Percentiles rank a stretch among this genome's conserved stretches.
Conservation (phyloP, 1,140 invertebrate genomes). For the Chelonus insularis region DNA sequence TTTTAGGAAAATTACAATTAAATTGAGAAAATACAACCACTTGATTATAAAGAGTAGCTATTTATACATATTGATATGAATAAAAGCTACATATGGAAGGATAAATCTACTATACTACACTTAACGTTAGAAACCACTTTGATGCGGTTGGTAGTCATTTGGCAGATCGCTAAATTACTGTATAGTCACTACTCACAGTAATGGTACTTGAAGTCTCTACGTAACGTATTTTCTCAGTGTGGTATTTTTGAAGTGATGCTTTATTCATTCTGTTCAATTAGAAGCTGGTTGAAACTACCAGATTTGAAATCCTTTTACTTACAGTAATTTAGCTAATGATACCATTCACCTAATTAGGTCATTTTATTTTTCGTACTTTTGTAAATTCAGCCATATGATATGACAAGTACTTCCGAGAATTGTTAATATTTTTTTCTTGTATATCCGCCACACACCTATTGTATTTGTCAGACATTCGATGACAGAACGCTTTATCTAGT, state of each 20-base stretch:
- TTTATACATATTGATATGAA: too few relatives aligned
- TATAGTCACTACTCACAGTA: not conserved
- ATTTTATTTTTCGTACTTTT: too few relatives aligned
- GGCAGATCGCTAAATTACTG: conserved; percentile 1
- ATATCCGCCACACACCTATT: conserved; percentile 7
- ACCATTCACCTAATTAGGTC: too few relatives aligned
- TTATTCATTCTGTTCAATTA: not conserved
- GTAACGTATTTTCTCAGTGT: not conserved
- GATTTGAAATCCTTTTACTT: too few relatives aligned
- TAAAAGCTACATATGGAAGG: too few relatives aligned
- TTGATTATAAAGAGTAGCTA: too few relatives aligned
- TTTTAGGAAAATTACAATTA: too few relatives aligned
- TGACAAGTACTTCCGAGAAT: too few relatives aligned
- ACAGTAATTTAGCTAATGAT: too few relatives aligned
- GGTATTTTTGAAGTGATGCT: not conserved
- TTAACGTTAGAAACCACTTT: not conserved
- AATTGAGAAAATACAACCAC: too few relatives aligned
- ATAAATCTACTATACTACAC: not conserved
- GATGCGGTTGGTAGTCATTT: not conserved
- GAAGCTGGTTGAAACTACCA: not conserved
- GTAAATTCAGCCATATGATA: too few relatives aligned
- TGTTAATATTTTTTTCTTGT: too few relatives aligned
- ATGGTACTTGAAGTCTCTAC: not conserved
- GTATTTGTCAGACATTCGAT: conserved; percentile 1
- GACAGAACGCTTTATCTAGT: conserved; percentile 5